Percentiles rank a stretch among this genome's conserved stretches.
Conservation (phyloP, 1,140 invertebrate genomes). For the Nasonia vitripennis region DNA sequence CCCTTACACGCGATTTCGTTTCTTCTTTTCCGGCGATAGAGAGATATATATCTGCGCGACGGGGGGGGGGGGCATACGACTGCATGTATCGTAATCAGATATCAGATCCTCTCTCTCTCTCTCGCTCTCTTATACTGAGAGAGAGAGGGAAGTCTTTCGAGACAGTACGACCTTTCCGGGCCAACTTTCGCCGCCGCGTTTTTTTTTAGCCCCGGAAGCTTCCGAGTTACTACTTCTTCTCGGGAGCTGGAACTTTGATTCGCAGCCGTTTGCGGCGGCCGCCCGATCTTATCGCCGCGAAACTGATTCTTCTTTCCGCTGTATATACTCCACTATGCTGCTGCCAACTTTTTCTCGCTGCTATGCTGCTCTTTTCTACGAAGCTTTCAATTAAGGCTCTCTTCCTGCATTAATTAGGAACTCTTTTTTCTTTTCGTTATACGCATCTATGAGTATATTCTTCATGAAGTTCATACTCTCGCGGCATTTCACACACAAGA, state of each 20-base stretch:
- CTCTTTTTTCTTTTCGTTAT: no score
- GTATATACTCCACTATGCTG: neutral
- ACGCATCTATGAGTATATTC: no score
- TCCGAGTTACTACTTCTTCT: neutral
- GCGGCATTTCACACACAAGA: no score
- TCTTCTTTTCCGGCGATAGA: neutral
- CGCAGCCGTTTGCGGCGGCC: neutral
- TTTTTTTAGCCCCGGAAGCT: neutral
- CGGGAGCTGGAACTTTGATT: constrained; percentile 15
- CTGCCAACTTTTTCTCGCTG: constrained; percentile 15
- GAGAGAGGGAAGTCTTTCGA: constrained; percentile 6
- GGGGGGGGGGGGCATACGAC: neutral
- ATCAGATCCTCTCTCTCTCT: neutral
- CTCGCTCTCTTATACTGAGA: neutral
- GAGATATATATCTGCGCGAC: neutral
- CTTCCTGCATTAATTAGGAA: constrained; percentile 28
- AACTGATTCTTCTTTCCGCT: constrained; percentile 39
- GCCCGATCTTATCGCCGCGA: constrained; percentile 22
- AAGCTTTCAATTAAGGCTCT: constrained; percentile 12
- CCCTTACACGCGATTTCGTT: neutral
- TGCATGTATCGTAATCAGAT: neutral
- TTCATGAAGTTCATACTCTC: no score
- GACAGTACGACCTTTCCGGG: neutral
- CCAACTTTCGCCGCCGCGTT: neutral
- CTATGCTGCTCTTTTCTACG: neutral